Conservation (phyloP, 2,113 vertebrate species). For the Xiphophorus couchianus region DNA sequence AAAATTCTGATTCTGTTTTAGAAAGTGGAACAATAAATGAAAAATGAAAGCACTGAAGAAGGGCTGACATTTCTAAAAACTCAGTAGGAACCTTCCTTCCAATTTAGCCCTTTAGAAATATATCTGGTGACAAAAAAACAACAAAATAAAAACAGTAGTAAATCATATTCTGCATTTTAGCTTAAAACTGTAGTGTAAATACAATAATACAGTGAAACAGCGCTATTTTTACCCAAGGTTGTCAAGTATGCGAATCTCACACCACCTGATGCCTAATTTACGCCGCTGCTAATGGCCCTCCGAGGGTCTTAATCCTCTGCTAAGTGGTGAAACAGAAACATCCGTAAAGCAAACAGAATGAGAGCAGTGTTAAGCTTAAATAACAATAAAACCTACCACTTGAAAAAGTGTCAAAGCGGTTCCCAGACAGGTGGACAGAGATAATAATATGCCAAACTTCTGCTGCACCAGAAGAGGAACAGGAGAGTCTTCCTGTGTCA, state of each 20-base stretch:
- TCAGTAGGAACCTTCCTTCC: too few species aligned
- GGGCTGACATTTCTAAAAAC: too few species aligned
- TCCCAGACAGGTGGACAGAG: conserved; percentile 1
- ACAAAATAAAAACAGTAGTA: too few species aligned
- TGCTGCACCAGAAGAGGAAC: conserved; percentile 14
- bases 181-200: too few species aligned
- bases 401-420: background rate
- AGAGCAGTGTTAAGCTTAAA: background rate
- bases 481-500: conserved; percentile 10
- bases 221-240: background rate
- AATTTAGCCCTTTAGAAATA: too few species aligned
- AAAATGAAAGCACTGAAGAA: too few species aligned
- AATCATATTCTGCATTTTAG: too few species aligned
- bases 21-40: too few species aligned
- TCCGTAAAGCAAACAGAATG: conserved; percentile 5
- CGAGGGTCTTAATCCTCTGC: background rate
- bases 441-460: background rate
- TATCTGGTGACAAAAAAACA: too few species aligned
- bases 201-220: too few species aligned
- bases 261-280: conserved; percentile 18
- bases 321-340: conserved; percentile 2
- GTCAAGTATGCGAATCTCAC: background rate
- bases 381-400: conserved; percentile 3
- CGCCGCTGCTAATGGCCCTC: conserved; percentile 34
- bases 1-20: too few species aligned